These are phyloP conservation scores for Oncorhynchus clarkii DNA, from an alignment of 2,113 vertebrate species.

Conservation along the genomic window DNA sequence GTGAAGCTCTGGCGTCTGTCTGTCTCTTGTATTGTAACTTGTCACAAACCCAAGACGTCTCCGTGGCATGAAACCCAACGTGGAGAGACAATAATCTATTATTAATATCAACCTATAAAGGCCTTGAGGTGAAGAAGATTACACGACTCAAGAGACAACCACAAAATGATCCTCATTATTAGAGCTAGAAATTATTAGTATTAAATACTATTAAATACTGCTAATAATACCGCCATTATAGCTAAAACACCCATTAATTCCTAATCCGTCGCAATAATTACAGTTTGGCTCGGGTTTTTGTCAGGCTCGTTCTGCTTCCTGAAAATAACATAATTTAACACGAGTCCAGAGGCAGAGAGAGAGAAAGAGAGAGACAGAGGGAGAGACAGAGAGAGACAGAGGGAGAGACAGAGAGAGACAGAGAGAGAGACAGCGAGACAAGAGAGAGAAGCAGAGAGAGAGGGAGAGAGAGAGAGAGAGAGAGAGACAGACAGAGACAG, in stretches of 20 bases:
- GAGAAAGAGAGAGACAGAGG: slow-evolving; percentile 16
- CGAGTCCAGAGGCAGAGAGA: slow-evolving; percentile 8
- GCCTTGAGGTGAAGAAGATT: slow-evolving; percentile 1
- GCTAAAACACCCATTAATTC: slow-evolving; percentile 75
- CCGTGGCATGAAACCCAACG: no score
- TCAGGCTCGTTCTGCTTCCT: slow-evolving; percentile 56
- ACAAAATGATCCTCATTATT: slow-evolving; percentile 71
- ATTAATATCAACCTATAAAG: background rate
- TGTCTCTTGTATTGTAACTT: no score
- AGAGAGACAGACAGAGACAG: no score
- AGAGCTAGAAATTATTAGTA: slow-evolving; percentile 73
- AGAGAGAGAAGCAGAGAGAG: no score
- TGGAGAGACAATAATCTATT: background rate
- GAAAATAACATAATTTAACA: slow-evolving; percentile 44
- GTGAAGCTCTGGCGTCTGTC: background rate
- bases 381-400: no score
- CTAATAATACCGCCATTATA: slow-evolving; percentile 78
- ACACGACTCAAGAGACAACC: slow-evolving; percentile 56
- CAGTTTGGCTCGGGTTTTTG: slow-evolving; percentile 60
- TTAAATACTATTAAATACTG: slow-evolving; percentile 72
- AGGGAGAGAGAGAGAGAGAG: no score
- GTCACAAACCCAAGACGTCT: no score
- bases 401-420: no score
- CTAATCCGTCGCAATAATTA: slow-evolving; percentile 76
- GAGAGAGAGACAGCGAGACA: no score